These are phyloP conservation scores for Mimachlamys varia DNA, from an alignment of 2,888 invertebrate species.

Conservation along the genomic window DNA sequence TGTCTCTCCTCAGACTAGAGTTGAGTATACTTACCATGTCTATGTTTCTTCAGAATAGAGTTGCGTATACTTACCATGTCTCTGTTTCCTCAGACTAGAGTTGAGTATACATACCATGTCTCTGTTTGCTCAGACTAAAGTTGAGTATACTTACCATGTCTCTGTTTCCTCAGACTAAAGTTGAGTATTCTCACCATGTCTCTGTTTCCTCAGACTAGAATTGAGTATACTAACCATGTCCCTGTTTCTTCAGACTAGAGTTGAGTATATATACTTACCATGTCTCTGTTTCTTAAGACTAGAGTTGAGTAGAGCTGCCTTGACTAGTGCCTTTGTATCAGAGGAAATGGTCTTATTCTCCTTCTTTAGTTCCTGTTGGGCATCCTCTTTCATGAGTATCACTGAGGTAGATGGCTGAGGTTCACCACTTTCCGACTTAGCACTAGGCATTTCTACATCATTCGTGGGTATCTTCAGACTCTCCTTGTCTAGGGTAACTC, in stretches of 20 bases:
- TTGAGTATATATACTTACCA: slow-evolving; percentile 56
- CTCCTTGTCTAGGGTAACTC: slow-evolving; percentile 59
- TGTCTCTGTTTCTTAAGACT: slow-evolving; percentile 64
- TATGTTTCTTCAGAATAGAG: no score
- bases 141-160: slow-evolving; percentile 66
- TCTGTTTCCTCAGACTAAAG: slow-evolving; percentile 63
- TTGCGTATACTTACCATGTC: no score
- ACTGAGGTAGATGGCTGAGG: slow-evolving; percentile 51
- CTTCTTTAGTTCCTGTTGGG: slow-evolving; percentile 40
- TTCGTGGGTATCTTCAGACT: slow-evolving; percentile 51
- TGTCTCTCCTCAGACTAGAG: slow-evolving; percentile 62
- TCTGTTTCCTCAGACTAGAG: no score
- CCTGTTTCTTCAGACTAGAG: no score
- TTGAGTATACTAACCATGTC: no score
- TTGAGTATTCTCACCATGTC: slow-evolving; percentile 57
- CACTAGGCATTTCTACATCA: slow-evolving; percentile 79
- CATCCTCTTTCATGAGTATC: slow-evolving; percentile 56
- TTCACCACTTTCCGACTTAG: slow-evolving; percentile 65
- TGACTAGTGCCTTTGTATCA: slow-evolving; percentile 75
- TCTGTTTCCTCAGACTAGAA: no score
- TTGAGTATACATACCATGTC: no score
- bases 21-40: slow-evolving; percentile 58
- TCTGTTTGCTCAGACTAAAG: no score
- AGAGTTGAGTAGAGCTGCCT: slow-evolving; percentile 74
- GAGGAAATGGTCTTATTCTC: slow-evolving; percentile 69